Base-by-base conservation (phyloP, 2,888 invertebrate genomes). In the Limnephilus rhombicus region DNA sequence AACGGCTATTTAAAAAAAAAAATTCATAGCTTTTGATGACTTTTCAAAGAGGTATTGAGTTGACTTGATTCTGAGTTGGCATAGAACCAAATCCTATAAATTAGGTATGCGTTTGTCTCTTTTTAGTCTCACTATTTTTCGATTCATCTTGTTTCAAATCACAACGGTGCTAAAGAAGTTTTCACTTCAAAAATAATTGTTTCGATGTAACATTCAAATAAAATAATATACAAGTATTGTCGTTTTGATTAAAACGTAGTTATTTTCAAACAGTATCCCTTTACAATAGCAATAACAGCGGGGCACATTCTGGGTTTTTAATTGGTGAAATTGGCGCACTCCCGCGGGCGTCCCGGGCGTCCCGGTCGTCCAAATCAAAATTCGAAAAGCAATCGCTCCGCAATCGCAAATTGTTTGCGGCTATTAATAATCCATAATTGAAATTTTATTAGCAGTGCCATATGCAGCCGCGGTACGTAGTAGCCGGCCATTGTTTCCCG, bases 341-440 rank as follows among this genome's bases (percentile, higher is more conserved):
- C 68, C 89, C 53, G 45, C 68, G 82, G 90, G 90, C 85, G 86
- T 83, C 29, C 18, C 24, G 11, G 12, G 53, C 68, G 88, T 68
- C 29, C 24, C 31, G 12, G 12, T 83, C 68, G 88, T 68, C 88
- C 90, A 90, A 90, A 85, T 80, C 90, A 92, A 86, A 80, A 41
- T 85, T 86, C 91, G 37, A 80, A 41, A 34, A 45, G 83, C 83
- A 34, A 83, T 49, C 82, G 45, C n/a, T 12, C 91, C n/a, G 18
- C 87, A 29, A 49, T 15, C 91, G 49, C 88, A 68, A 29, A 85
- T 89, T 89, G 85, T 91, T 80, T 89, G 91, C 31, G 85, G 80
- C 89, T 92, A 92, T 90, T 92, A 92, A 83, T 91, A 92, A 88
- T 92, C 91, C 92, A 92, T 92, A 82, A 92, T 92, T 92, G 90